Conservation (phyloP, 2,797 vertebrate species). For the Microctenopoma steveboyesi region DNA sequence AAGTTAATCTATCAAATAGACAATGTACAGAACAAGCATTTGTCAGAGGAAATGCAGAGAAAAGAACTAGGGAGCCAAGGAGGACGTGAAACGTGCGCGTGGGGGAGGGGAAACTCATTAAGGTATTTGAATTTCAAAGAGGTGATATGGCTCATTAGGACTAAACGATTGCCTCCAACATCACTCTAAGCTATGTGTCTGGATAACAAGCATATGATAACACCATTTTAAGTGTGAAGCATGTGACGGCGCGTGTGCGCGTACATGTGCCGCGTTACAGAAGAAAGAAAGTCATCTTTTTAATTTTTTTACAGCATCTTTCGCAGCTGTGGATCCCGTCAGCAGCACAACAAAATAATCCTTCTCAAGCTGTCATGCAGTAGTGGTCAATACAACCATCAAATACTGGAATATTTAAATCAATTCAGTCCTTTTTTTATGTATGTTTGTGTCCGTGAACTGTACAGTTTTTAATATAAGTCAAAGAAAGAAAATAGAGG, state of each 20-base stretch:
- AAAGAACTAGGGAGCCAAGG: conserved; percentile 29
- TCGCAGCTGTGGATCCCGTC: conserved; percentile 68
- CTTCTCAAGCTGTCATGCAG: conserved; percentile 70
- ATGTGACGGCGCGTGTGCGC: conserved; percentile 58
- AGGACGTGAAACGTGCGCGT: conserved; percentile 37
- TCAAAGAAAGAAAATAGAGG: too few species aligned
- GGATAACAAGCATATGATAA: conserved; percentile 83
- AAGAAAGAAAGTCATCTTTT: conserved; percentile 65
- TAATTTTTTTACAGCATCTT: conserved; percentile 76
- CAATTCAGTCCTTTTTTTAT: conserved; percentile 30
- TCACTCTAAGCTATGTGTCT: conserved; percentile 81
- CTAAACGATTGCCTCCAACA: conserved; percentile 83
- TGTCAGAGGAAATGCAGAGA: conserved; percentile 40
- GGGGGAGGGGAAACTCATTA: conserved; percentile 77
- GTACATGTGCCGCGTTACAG: conserved; percentile 43
- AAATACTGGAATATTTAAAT: conserved; percentile 55
- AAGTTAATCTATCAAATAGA: conserved; percentile 1
- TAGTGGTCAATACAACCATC: conserved; percentile 51
- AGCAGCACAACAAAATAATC: conserved; percentile 68
- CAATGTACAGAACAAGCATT: not conserved
- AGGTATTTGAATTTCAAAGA: conserved; percentile 83
- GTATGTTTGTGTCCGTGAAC: too few species aligned
- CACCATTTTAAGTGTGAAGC: conserved; percentile 69
- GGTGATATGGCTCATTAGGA: conserved; percentile 84
- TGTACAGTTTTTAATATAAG: too few species aligned